Base-by-base conservation (phyloP, 2,888 invertebrate species). In the Nasonia oneida region DNA sequence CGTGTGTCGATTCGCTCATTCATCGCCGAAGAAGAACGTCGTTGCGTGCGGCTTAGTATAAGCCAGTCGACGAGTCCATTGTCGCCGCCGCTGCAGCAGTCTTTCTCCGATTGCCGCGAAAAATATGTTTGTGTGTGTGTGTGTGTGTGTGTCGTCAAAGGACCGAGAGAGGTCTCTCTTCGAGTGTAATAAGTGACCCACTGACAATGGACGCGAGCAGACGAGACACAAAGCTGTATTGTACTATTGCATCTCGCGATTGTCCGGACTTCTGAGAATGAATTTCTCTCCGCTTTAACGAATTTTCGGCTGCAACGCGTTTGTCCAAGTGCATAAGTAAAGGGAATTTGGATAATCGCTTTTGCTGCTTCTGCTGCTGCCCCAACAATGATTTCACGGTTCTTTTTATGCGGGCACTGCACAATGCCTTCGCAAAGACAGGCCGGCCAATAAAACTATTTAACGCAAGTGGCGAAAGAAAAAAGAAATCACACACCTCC, bases 81-180 rank as follows among this genome's bases (percentile, higher is more conserved):
- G 81, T 81, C 73, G 14, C 73, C 15, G 37, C 73, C 15, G 37
- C n/a, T 14, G 50, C 42, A 15, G 23, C 23, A 23, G 12, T 73
- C 57, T 37, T 39, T n/a, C 47, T 80, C 57, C 39, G 29, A 73
- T 81, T 73, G 81, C 73, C 42, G 73, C 73, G n/a, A 81, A 73
- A 73, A 29, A 5, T 73, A 57, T 8, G 12, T 37, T 5, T 1
- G 3, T 33, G 50, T 23, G 23, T n/a, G n/a, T n/a, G n/a, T 3
- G 18, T 2, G 29, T 42, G 39, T n/a, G n/a, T 3, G 42, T 57
- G 29, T 70, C 70, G 14, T 50, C 14, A 37, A 50, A 18, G 14
- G 3, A 29, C 18, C 8, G 29, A n/a, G 39, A 50, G 67, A 23
- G 33, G n/a, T 23, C 29, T 67, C 67, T 53, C 50, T 53, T 71